Evolutionary conservation across 2,888 invertebrate species (phyloP).

Genomic region (Acanthosoma haemorrhoidale): DNA sequence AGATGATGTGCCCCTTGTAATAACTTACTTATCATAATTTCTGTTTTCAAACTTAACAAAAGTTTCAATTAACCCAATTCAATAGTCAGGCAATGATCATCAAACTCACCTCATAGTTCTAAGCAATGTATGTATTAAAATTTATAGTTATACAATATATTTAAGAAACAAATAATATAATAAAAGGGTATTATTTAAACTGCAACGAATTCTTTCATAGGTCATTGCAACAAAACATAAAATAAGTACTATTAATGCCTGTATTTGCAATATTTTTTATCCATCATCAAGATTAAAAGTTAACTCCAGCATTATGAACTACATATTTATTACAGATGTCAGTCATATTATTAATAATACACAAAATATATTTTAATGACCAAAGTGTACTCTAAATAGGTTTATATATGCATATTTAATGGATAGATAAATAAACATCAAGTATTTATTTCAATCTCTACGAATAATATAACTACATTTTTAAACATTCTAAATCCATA

Average conservation of each 20-base stretch:
- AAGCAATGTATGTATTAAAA: no score
- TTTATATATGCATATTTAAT: neutral
- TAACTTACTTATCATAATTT: no score
- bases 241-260: slow-evolving; percentile 1
- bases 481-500: slow-evolving; percentile 14
- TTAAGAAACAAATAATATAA: no score
- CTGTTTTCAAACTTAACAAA: no score
- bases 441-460: neutral
- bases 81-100: no score
- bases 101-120: no score
- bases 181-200: no score
- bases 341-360: slow-evolving; percentile 16
- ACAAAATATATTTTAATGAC: slow-evolving; percentile 16
- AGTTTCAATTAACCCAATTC: no score
- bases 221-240: slow-evolving; percentile 5
- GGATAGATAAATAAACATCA: neutral
- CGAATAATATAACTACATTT: neutral
- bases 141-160: no score
- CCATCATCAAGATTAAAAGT: slow-evolving; percentile 7
- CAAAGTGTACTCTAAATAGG: neutral
- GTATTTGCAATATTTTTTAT: slow-evolving; percentile 1
- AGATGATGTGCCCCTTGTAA: no score
- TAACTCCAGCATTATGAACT: slow-evolving; percentile 6
- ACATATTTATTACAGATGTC: neutral
- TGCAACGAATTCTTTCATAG: neutral